phyloP scores from a whole-genome alignment of 2,113 vertebrate species.

The Tyto alba region DNA sequence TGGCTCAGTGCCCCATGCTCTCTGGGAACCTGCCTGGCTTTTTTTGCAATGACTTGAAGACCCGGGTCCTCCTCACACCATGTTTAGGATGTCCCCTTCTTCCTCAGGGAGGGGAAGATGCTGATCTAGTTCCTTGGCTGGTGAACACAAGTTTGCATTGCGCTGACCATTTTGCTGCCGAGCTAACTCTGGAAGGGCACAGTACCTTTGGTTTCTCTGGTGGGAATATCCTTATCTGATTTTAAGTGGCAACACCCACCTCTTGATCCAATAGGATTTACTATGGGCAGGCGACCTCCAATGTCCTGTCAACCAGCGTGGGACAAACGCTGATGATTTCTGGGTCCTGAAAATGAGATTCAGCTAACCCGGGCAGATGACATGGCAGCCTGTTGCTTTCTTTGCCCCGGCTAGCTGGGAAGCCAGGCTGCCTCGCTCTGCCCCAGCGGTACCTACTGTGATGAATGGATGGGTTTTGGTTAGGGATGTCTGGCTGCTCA shows the following conservation, averaged over 20 bases:
- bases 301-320: fast-evolving
- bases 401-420: not conserved
- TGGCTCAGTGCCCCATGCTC: not conserved
- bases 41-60: not conserved
- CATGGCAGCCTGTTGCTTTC: not conserved
- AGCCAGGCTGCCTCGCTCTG: too few species aligned
- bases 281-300: not conserved
- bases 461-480: not conserved
- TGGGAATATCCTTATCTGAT: not conserved
- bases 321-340: fast-evolving
- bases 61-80: not conserved
- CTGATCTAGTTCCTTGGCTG: not conserved
- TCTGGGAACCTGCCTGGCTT: not conserved
- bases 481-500: not conserved
- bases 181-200: not conserved
- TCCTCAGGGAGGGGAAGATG: not conserved
- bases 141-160: not conserved
- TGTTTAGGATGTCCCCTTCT: not conserved
- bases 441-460: not conserved
- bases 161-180: not conserved
- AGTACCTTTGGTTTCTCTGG: not conserved
- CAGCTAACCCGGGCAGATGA: not conserved
- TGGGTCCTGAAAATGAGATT: not conserved
- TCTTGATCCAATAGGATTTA: not conserved
- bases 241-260: not conserved